A percentile compares a stretch with the other conserved stretches of the same genome.
These are phyloP conservation scores for Crematogaster levior DNA, from an alignment of 2,888 invertebrate species.

Conservation along the genomic window DNA sequence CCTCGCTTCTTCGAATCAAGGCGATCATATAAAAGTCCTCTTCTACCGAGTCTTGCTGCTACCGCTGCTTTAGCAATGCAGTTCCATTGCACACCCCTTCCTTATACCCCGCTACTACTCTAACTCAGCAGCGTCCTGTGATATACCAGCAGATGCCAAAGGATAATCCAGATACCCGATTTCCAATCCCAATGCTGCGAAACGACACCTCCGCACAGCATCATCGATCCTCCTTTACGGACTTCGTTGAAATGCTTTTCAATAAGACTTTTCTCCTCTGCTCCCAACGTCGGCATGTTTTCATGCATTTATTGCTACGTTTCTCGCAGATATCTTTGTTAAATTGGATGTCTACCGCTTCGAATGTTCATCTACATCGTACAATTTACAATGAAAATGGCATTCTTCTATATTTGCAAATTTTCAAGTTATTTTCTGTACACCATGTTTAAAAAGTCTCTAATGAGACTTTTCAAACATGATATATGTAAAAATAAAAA, in stretches of 20 bases:
- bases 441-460: neutral
- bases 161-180: conserved; percentile 72
- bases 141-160: conserved; percentile 60
- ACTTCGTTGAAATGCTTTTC: conserved; percentile 47
- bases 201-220: conserved; percentile 54
- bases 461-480: neutral
- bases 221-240: conserved; percentile 46
- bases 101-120: conserved; percentile 13
- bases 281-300: neutral
- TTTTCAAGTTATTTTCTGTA: neutral
- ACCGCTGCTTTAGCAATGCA: conserved; percentile 63
- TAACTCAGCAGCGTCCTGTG: conserved; percentile 57
- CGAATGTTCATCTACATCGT: neutral
- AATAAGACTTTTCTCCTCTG: conserved; percentile 39
- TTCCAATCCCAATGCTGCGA: conserved; percentile 63
- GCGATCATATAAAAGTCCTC: conserved; percentile 69
- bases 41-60: conserved; percentile 64
- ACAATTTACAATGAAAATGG: neutral
- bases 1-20: conserved; percentile 66
- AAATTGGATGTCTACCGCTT: neutral
- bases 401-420: neutral
- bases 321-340: conserved; percentile 5
- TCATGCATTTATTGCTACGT: neutral
- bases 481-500: neutral
- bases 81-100: conserved; percentile 15